A percentile compares a stretch with the other conserved stretches of the same genome.
These are phyloP conservation scores for Poecilia wingei DNA, from an alignment of 2,797 vertebrate genomes.

Conservation along the genomic window DNA sequence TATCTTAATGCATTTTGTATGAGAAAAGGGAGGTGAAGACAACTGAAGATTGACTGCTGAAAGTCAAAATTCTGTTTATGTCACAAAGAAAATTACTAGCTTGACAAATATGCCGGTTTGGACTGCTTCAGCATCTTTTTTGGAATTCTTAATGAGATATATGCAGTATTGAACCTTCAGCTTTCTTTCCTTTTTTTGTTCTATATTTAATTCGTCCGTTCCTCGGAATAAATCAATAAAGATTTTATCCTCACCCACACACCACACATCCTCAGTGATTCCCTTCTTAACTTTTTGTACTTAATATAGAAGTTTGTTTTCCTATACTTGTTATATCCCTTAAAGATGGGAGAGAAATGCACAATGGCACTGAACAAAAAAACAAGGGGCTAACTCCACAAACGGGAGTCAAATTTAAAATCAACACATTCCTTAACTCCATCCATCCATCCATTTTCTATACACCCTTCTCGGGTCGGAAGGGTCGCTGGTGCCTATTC, in stretches of 20 bases:
- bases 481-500: too few relatives aligned
- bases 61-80: constrained; percentile 25
- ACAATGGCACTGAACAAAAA: constrained; percentile 2
- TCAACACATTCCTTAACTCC: constrained; percentile 31
- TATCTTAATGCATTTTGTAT: constrained; percentile 21
- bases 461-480: too few relatives aligned
- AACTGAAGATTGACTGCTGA: constrained; percentile 9
- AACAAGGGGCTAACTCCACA: neutral
- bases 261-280: constrained; percentile 24
- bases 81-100: constrained; percentile 34
- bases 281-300: constrained; percentile 20
- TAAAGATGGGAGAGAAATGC: constrained; percentile 22
- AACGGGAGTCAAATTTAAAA: constrained; percentile 31
- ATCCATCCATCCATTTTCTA: too few relatives aligned
- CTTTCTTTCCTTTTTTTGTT: constrained; percentile 16
- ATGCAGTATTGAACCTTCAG: constrained; percentile 42
- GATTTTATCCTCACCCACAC: constrained; percentile 14
- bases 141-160: constrained; percentile 31
- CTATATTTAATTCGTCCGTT: constrained; percentile 43
- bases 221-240: constrained; percentile 56
- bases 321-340: constrained; percentile 11
- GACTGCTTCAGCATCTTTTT: constrained; percentile 28
- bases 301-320: constrained; percentile 38
- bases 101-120: constrained; percentile 32
- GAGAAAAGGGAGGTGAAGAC: constrained; percentile 20